Base-by-base conservation (phyloP, 2,113 vertebrate genomes). In the Notarius quadriscutis region DNA sequence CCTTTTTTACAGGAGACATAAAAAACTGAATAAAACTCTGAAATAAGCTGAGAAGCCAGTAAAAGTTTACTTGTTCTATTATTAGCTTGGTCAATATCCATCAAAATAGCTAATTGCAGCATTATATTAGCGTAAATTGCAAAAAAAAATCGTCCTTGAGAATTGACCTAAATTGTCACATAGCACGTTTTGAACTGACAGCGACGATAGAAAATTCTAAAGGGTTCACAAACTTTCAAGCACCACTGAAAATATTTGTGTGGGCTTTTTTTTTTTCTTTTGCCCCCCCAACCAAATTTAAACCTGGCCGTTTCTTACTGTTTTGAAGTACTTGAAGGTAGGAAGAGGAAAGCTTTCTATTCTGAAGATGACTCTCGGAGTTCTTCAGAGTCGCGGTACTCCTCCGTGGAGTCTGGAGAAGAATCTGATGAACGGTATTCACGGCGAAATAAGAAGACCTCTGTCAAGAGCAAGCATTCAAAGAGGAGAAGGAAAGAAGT, bases 271-370 rank as follows among this genome's bases (percentile, higher is more conserved):
- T 30, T 69, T 69, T 57, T 57, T 15, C 14, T 41, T 41, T 41
- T 41, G 41, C 41, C 41, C 41, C 41, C 14, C 27, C 27, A 15
- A 27, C n/a, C 65, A 67, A 72, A 72, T 41, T 41, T 34, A 18
- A 41, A 41, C 30, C 10, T 41, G 11, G 75, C 18, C 88, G n/a
- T 11, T 55, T 79, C 86, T 11, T 89, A 79, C 84, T 63, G 34
- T 80, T 77, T 78, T 87, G 78, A 92, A 98, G 97, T 96, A 80
- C 93, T 97, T 87, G 96, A 97, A 92, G 96, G 96, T 90, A 97
- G 96, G 92, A 96, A 94, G 91, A 97, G 95, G 89, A 94, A 96
- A 22, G 89, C 92, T 1, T 95, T 97, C 1, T 92, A 95, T 92
- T 96, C 94, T 77, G 96, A 95, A 0, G 95, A 96, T 72, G 96